Percentiles rank a stretch among this genome's conserved stretches.
phyloP scores from a whole-genome alignment of 1,140 invertebrate genomes.

The Heliconius hewitsoni region DNA sequence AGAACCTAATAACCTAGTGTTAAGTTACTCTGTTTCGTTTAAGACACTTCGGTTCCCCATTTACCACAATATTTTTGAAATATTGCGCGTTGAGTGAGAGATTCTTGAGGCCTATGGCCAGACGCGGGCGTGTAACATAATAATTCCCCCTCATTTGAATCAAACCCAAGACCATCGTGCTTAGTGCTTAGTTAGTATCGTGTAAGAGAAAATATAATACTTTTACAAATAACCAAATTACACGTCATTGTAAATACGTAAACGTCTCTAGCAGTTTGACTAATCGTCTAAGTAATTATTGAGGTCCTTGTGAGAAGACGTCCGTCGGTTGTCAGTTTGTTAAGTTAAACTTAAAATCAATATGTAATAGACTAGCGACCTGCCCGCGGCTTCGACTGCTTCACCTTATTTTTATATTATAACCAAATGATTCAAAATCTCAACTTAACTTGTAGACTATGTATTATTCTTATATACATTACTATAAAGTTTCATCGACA shows the following conservation, averaged over 20 bases:
- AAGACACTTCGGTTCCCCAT: too few species aligned
- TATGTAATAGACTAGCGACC: not conserved
- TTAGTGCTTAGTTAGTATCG: too few species aligned
- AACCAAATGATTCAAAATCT: too few species aligned
- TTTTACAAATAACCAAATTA: not conserved
- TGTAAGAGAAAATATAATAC: not conserved
- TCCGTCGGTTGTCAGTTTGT: slow-evolving; percentile 15
- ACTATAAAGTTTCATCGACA: too few species aligned
- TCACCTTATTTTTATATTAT: too few species aligned
- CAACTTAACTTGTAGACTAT: too few species aligned
- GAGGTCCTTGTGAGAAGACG: slow-evolving; percentile 7
- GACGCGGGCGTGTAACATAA: too few species aligned
- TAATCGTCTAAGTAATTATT: slow-evolving; percentile 27
- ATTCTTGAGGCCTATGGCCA: too few species aligned
- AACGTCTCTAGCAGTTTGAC: slow-evolving; percentile 13
- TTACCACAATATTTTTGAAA: too few species aligned
- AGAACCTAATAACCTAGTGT: not conserved
- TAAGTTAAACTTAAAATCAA: not conserved
- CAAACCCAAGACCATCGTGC: not conserved
- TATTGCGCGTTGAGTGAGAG: too few species aligned
- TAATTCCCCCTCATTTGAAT: not conserved
- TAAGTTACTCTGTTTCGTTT: not conserved
- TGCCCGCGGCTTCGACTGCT: too few species aligned
- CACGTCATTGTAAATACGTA: slow-evolving; percentile 7
- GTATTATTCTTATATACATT: too few species aligned